Evolutionary conservation across 2,113 vertebrate genomes (phyloP).

Genomic region (Halichoeres trimaculatus): DNA sequence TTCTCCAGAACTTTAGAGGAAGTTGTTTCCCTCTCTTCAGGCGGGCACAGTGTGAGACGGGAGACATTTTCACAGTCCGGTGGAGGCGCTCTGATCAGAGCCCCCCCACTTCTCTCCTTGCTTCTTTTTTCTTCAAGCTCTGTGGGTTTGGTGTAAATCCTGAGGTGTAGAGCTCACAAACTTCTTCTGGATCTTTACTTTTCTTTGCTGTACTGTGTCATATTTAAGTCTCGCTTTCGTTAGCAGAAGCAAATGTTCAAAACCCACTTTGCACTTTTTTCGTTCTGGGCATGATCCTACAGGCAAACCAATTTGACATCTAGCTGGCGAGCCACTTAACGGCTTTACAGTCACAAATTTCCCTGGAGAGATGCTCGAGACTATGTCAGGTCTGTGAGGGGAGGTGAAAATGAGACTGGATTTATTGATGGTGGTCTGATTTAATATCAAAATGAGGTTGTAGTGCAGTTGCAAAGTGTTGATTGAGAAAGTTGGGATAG

Average conservation of each 20-base stretch:
- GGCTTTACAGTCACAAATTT: background rate
- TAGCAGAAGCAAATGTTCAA: no score
- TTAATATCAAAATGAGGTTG: no score
- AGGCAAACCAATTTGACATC: background rate
- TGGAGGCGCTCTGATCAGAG: constrained; percentile 40
- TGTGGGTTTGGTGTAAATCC: constrained; percentile 32
- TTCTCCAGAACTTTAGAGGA: constrained; percentile 8
- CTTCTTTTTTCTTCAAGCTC: constrained; percentile 36
- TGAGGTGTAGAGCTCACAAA: background rate
- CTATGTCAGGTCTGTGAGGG: background rate
- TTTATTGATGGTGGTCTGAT: no score
- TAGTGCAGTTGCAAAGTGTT: no score
- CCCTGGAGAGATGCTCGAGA: background rate
- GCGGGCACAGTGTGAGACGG: constrained; percentile 13
- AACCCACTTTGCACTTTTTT: background rate
- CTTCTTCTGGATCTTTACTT: no score
- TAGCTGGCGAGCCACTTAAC: background rate
- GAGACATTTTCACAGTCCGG: constrained; percentile 54
- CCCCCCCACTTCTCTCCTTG: constrained; percentile 38
- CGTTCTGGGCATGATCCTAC: background rate
- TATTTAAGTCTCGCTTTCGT: no score
- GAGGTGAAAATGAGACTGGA: background rate
- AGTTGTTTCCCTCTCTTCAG: constrained; percentile 38
- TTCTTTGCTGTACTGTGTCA: no score
- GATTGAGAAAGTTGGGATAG: no score